A percentile compares a stretch with the other conserved stretches of the same genome.
These are phyloP conservation scores for Lacerta agilis DNA, from an alignment of 2,797 vertebrate species.

Conservation along the genomic window DNA sequence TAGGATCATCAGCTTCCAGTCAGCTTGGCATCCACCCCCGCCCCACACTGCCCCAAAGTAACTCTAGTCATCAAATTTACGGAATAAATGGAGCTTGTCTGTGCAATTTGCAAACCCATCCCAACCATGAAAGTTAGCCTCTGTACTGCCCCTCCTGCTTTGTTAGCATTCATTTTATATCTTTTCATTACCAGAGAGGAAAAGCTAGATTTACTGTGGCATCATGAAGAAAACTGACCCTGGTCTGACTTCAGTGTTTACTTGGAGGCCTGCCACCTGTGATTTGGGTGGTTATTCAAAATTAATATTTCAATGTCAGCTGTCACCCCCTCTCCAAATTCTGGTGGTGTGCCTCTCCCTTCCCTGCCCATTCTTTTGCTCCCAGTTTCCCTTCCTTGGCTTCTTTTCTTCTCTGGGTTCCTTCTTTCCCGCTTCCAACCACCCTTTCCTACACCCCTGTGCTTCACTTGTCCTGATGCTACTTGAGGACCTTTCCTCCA, in stretches of 20 bases:
- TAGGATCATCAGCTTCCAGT: background rate
- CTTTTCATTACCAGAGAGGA: background rate
- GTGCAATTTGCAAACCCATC: background rate
- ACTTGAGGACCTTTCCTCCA: background rate
- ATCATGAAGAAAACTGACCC: background rate
- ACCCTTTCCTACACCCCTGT: background rate
- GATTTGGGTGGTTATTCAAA: background rate
- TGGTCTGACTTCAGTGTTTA: background rate
- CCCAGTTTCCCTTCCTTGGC: background rate
- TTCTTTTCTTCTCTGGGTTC: background rate
- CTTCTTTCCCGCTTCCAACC: background rate
- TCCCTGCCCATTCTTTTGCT: background rate
- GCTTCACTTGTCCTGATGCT: background rate
- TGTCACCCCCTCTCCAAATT: background rate
- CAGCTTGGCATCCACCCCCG: background rate
- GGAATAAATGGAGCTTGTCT: background rate
- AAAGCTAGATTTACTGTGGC: background rate
- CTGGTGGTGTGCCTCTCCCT: too few species aligned
- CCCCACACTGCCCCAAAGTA: background rate
- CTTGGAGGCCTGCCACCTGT: background rate
- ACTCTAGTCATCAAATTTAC: background rate
- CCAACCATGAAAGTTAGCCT: background rate
- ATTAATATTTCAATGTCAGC: background rate
- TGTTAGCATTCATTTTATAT: background rate
- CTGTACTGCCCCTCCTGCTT: background rate